These are phyloP conservation scores for Halictus quadricinctus DNA, from an alignment of 2,888 invertebrate species.

Conservation along the genomic window DNA sequence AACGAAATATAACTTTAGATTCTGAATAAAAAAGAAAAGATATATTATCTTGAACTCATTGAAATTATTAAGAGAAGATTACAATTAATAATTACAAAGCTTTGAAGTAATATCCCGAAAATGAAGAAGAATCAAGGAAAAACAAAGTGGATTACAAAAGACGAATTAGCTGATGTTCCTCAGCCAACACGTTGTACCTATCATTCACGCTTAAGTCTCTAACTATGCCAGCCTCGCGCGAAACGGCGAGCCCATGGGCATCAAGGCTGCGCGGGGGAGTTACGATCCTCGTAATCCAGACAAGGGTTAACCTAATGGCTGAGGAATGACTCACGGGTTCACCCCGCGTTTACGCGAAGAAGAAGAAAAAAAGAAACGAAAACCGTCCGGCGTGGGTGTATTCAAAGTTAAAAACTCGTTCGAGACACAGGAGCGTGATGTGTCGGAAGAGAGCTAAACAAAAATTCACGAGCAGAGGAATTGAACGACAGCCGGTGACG, in stretches of 20 bases:
- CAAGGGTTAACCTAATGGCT: background rate
- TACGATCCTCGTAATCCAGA: background rate
- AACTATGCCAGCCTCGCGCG: background rate
- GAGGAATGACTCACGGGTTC: background rate
- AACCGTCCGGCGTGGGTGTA: background rate
- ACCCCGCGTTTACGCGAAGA: background rate
- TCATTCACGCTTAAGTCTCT: background rate
- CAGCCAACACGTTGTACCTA: background rate
- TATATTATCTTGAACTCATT: too few species aligned
- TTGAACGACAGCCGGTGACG: constrained; percentile 50
- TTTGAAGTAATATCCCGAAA: background rate
- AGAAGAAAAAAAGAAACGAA: background rate
- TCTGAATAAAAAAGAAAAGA: too few species aligned
- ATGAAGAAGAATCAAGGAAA: background rate
- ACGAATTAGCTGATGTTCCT: background rate
- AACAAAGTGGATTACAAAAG: background rate
- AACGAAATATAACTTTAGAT: too few species aligned
- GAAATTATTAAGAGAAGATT: too few species aligned
- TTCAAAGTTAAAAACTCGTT: constrained; percentile 10
- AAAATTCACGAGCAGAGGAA: constrained; percentile 38
- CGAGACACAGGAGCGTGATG: background rate
- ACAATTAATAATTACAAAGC: too few species aligned
- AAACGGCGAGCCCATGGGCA: background rate
- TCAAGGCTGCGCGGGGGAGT: constrained; percentile 3
- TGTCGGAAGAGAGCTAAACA: constrained; percentile 26